Conservation (phyloP, 2,888 invertebrate species). For the Patella pellucida region DNA sequence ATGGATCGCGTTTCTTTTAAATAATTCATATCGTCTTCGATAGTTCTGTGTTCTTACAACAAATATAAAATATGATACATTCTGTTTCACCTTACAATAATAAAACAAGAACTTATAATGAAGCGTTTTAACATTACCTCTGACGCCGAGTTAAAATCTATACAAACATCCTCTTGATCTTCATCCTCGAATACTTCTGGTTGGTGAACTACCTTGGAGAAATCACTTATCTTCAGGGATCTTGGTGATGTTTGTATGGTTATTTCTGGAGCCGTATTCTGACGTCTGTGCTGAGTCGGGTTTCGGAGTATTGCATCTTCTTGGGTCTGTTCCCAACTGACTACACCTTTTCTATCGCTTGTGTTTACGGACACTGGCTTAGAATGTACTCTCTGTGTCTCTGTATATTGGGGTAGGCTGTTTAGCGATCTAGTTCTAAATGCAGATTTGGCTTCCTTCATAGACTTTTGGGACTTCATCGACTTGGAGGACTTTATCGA, state of each 20-base stretch:
- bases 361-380: not conserved
- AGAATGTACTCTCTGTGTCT: not conserved
- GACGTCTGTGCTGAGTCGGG: not conserved
- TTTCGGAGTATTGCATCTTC: not conserved
- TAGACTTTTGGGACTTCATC: too few relatives aligned
- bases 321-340: not conserved
- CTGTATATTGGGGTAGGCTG: not conserved
- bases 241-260: not conserved
- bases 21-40: too few relatives aligned
- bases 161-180: too few relatives aligned
- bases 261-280: not conserved
- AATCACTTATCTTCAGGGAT: conserved; percentile 3
- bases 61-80: too few relatives aligned
- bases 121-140: too few relatives aligned
- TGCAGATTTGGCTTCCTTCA: not conserved
- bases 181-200: not conserved
- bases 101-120: too few relatives aligned
- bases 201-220: not conserved
- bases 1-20: too few relatives aligned
- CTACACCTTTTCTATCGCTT: not conserved
- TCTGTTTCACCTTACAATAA: too few relatives aligned
- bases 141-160: too few relatives aligned
- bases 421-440: not conserved
- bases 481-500: not conserved
- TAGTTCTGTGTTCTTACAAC: too few relatives aligned